These are phyloP conservation scores for Stegodyphus mimosarum DNA, from an alignment of 1,140 invertebrate species.

Conservation along the genomic window DNA sequence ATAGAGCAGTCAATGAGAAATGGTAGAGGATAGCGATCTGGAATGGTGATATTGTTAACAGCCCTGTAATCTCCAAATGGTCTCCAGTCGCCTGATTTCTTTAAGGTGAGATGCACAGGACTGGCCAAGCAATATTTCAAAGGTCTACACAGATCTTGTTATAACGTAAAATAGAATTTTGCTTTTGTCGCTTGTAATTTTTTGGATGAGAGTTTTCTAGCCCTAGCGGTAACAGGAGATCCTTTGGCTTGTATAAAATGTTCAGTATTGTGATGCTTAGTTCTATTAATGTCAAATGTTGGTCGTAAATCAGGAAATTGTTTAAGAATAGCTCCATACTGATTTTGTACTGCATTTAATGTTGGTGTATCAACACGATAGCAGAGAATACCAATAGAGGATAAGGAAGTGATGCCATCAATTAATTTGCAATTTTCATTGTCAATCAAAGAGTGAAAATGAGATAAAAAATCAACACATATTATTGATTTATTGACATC, in stretches of 20 bases:
- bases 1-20: slow-evolving; percentile 9
- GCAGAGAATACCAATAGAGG: background rate
- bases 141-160: slow-evolving; percentile 59
- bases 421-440: slow-evolving; percentile 3
- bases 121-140: slow-evolving; percentile 62
- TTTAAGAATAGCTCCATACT: slow-evolving; percentile 37
- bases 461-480: slow-evolving; percentile 50
- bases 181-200: slow-evolving; percentile 40
- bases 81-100: slow-evolving; percentile 51
- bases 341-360: slow-evolving; percentile 15
- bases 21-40: slow-evolving; percentile 60
- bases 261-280: slow-evolving; percentile 9
- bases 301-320: slow-evolving; percentile 15
- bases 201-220: slow-evolving; percentile 36
- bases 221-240: slow-evolving; percentile 22
- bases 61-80: slow-evolving; percentile 50
- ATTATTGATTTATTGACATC: slow-evolving; percentile 55
- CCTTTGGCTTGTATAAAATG: slow-evolving; percentile 52
- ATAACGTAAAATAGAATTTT: slow-evolving; percentile 42
- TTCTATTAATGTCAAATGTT: slow-evolving; percentile 23
- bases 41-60: slow-evolving; percentile 20
- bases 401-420: slow-evolving; percentile 10
- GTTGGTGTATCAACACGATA: slow-evolving; percentile 14
- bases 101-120: slow-evolving; percentile 63
- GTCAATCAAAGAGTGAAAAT: slow-evolving; percentile 36